phyloP scores from a whole-genome alignment of 2,888 invertebrate genomes.

The Acronicta leporina region DNA sequence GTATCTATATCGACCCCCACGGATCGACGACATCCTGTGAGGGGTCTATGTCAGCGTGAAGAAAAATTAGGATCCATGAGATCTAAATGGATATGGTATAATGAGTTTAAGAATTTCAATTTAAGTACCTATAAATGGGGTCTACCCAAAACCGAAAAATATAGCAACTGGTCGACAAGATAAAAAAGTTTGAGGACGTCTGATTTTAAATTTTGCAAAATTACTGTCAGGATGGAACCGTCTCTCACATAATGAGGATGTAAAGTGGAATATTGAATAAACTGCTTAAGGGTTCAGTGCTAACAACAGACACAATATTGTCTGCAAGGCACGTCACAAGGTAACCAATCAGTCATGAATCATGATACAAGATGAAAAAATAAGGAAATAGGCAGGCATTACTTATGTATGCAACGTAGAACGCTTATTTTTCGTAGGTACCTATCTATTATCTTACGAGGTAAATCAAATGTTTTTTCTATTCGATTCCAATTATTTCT shows the following conservation, averaged over 20 bases:
- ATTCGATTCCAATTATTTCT: conserved; percentile 54
- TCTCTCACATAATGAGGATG: conserved; percentile 13
- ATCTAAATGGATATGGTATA: too few relatives aligned
- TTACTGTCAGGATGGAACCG: too few relatives aligned
- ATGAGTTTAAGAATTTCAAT: too few relatives aligned
- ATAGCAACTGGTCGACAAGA: too few relatives aligned
- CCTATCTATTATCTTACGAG: conserved; percentile 16
- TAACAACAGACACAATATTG: conserved; percentile 12
- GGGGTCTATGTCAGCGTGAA: too few relatives aligned
- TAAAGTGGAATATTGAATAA: conserved; percentile 9
- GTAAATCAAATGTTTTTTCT: conserved; percentile 39
- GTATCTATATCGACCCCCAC: too few relatives aligned
- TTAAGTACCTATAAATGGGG: too few relatives aligned
- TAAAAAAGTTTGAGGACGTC: too few relatives aligned
- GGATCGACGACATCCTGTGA: too few relatives aligned
- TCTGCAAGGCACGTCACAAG: conserved; percentile 30
- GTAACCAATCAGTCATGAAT: conserved; percentile 1
- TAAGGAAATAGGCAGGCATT: conserved; percentile 29
- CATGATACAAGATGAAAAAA: conserved; percentile 18
- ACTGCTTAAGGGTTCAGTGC: conserved; percentile 14
- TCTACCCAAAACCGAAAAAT: too few relatives aligned
- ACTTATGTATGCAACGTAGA: neutral
- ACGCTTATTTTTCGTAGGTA: conserved; percentile 5
- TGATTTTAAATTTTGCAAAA: too few relatives aligned
- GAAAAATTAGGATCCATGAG: too few relatives aligned